Conservation (phyloP, 2,797 vertebrate species). For the Gymnopithys bicolor region DNA sequence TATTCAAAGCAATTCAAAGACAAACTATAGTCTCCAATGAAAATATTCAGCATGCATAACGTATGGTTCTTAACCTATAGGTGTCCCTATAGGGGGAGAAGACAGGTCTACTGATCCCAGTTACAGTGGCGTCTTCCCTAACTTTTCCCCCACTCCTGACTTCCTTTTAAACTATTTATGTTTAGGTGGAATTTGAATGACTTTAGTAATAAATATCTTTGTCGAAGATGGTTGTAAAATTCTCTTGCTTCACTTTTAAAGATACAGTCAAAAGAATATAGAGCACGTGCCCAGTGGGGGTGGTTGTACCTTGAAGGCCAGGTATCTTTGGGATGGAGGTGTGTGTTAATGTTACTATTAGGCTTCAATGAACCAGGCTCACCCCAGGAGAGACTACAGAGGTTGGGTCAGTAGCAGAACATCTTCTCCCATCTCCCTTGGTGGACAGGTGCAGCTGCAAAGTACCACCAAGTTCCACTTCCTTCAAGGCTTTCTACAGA, state of each 20-base stretch:
- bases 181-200: background rate
- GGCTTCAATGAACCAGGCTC: background rate
- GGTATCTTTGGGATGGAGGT: background rate
- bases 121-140: background rate
- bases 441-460: background rate
- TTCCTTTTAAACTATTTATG: background rate
- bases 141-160: background rate
- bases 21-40: background rate
- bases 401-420: background rate
- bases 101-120: background rate
- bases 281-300: background rate
- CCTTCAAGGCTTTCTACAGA: background rate
- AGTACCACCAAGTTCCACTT: background rate
- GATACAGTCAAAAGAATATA: background rate
- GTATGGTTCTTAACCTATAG: background rate
- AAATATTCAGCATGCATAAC: background rate
- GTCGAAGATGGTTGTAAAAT: background rate
- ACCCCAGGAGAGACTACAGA: background rate
- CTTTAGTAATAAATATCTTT: background rate
- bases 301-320: background rate
- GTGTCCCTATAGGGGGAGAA: background rate
- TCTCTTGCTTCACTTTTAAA: background rate
- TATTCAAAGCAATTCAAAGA: background rate
- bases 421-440: background rate
- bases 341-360: background rate